Conservation (phyloP, 1,140 invertebrate species). For the Eueides isabella region DNA sequence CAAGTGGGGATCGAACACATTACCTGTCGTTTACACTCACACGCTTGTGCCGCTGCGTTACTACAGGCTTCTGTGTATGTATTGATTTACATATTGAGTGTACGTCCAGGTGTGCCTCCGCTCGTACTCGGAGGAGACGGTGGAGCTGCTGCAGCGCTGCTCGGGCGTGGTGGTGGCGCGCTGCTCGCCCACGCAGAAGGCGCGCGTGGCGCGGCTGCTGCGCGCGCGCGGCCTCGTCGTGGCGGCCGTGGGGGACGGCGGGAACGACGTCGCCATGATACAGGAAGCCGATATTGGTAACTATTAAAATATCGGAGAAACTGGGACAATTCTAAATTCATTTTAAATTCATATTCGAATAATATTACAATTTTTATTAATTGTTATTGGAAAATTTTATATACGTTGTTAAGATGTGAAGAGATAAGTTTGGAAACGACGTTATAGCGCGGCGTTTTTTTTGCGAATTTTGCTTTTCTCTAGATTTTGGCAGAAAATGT, state of each 20-base stretch:
- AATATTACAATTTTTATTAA: no score
- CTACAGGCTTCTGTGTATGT: no score
- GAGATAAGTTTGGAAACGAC: no score
- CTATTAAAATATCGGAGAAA: background rate
- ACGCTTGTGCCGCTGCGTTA: constrained; percentile 61
- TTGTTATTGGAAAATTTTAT: no score
- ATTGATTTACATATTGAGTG: background rate
- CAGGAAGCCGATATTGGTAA: constrained; percentile 96
- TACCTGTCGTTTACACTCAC: no score
- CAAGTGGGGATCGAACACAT: no score
- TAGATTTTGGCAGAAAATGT: no score
- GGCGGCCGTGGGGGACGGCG: constrained; percentile 92
- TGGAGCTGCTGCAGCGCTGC: constrained; percentile 95
- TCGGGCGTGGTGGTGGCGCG: constrained; percentile 98
- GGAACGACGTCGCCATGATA: constrained; percentile 96
- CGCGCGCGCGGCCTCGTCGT: constrained; percentile 93
- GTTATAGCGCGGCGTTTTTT: no score
- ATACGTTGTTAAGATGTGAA: no score
- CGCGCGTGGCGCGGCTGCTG: constrained; percentile 95
- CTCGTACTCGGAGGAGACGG: constrained; percentile 97
- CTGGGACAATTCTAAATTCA: no score
- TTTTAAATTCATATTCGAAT: no score
- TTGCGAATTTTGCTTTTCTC: no score
- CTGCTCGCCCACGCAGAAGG: constrained; percentile 99
- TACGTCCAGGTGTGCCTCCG: constrained; percentile 89